A percentile compares a stretch with the other conserved stretches of the same genome.
Evolutionary conservation across 2,797 vertebrate species (phyloP).

Genomic region (Taeniopygia guttata): DNA sequence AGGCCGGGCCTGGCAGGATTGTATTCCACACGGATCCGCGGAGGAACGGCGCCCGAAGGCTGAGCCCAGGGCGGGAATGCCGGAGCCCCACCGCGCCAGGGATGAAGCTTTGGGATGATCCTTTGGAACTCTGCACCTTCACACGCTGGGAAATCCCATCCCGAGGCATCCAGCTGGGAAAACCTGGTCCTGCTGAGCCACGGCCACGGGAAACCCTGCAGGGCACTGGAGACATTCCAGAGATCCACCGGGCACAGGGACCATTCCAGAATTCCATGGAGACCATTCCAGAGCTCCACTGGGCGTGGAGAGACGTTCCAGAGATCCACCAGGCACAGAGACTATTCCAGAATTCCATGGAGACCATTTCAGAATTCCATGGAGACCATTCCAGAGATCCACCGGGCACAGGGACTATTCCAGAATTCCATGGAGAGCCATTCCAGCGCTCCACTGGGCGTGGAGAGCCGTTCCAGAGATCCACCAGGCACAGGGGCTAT

Average conservation of each 20-base stretch:
- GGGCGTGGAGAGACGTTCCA: too few species aligned
- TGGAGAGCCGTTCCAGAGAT: background rate
- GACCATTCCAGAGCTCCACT: too few species aligned
- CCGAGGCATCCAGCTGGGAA: background rate
- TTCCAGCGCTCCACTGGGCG: too few species aligned
- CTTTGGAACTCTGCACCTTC: background rate
- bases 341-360: too few species aligned
- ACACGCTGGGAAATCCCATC: fast-evolving
- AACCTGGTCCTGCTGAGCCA: background rate
- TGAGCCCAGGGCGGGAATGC: background rate
- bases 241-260: fast-evolving
- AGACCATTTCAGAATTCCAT: too few species aligned
- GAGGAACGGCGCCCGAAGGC: background rate
- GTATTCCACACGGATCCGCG: background rate
- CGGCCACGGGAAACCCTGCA: fast-evolving
- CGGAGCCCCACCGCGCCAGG: fast-evolving
- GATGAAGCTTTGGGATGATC: background rate
- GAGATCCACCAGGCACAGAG: too few species aligned
- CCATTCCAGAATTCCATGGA: too few species aligned
- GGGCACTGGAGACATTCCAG: background rate
- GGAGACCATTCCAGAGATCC: too few species aligned
- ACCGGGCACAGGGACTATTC: too few species aligned
- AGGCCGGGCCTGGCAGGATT: background rate
- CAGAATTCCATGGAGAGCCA: too few species aligned
- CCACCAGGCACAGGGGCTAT: background rate